These are phyloP conservation scores for Sebastes reedi DNA, from an alignment of 2,797 vertebrate genomes.

Conservation along the genomic window DNA sequence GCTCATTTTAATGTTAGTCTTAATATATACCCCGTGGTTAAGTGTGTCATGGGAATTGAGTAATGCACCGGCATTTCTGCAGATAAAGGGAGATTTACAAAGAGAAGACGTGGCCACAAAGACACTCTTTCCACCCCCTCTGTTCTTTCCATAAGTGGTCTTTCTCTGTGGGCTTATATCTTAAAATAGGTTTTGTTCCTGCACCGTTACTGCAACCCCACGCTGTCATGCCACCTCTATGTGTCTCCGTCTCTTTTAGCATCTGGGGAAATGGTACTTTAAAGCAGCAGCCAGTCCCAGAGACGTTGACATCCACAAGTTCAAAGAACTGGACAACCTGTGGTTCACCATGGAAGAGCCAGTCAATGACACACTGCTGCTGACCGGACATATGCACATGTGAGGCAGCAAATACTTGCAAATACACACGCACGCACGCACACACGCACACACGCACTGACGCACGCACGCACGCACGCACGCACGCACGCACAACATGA, in stretches of 20 bases:
- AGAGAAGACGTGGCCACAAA: not conserved
- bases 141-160: conserved; percentile 47
- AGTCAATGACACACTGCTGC: conserved; percentile 44
- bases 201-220: not conserved
- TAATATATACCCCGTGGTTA: not conserved
- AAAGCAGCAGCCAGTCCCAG: conserved; percentile 55
- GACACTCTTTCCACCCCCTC: conserved; percentile 33
- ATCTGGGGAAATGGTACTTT: conserved; percentile 68
- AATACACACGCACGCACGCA: not conserved
- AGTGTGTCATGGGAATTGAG: not conserved
- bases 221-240: not conserved
- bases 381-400: conserved; percentile 57
- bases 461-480: not conserved
- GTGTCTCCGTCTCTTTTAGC: conserved; percentile 44
- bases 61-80: not conserved
- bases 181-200: not conserved
- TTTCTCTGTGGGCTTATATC: conserved; percentile 16
- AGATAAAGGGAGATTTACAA: not conserved
- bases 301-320: conserved; percentile 54
- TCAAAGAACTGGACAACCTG: conserved; percentile 55
- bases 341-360: conserved; percentile 53
- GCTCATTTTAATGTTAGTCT: not conserved
- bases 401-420: conserved; percentile 26
- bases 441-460: not conserved
- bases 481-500: not conserved